phyloP scores from a whole-genome alignment of 2,797 vertebrate genomes.

The Falco novaeseelandiae region DNA sequence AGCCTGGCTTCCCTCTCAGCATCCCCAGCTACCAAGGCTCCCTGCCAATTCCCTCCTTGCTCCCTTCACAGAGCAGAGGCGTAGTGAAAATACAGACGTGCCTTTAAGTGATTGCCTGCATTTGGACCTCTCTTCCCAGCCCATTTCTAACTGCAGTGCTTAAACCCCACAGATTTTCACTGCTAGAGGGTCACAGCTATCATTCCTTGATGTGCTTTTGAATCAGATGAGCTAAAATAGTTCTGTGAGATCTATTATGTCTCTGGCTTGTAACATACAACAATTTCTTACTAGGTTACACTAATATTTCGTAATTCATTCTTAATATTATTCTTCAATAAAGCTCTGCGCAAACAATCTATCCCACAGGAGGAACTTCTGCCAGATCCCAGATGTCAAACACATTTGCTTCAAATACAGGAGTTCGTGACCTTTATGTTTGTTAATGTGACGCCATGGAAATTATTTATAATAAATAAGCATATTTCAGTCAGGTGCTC shows the following conservation, averaged over 20 bases:
- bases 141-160: background rate
- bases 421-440: conserved; percentile 73
- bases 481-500: conserved; percentile 45
- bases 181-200: background rate
- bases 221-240: conserved; percentile 5
- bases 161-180: background rate
- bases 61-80: fast-evolving
- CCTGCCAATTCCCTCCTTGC: background rate
- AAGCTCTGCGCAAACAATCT: conserved; percentile 71
- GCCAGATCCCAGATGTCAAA: conserved; percentile 77
- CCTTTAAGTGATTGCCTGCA: background rate
- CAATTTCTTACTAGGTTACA: conserved; percentile 70
- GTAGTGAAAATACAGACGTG: fast-evolving
- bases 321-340: conserved; percentile 72
- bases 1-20: background rate
- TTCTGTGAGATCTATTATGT: conserved; percentile 56
- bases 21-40: background rate
- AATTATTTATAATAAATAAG: conserved; percentile 72
- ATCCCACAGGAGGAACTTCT: conserved; percentile 68
- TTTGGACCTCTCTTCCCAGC: background rate
- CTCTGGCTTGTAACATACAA: conserved; percentile 53
- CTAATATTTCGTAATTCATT: conserved; percentile 72
- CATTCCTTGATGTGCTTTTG: conserved; percentile 21
- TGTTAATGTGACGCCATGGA: conserved; percentile 70
- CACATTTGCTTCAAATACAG: conserved; percentile 73